Base-by-base conservation (phyloP, 2,888 invertebrate genomes). In the Philopedon plagiatum region DNA sequence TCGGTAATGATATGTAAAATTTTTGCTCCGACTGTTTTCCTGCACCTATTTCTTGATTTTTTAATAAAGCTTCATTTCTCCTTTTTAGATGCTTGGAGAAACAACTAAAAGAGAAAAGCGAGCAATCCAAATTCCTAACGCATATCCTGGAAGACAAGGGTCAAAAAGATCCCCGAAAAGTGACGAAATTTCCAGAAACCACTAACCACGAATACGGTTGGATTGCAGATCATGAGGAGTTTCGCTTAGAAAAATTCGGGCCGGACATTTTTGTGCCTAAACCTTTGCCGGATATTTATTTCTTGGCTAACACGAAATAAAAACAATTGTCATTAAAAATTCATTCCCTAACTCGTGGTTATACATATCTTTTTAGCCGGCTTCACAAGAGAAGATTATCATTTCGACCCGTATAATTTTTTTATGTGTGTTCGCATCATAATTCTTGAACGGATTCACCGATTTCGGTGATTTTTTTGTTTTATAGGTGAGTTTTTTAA, bases 191-290 rank as follows among this genome's bases (percentile, higher is more conserved):
- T 58, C 72, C 75, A 15, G 46, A 75, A 26, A 65, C 69, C 5
- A 73, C 68, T 18, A 75, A 73, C 23, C 69, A 73, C 54, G 72
- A 61, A 26, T 74, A 74, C 32, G 74, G 71, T 5, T 74, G 68
- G 74, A 21, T 71, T 4, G 67, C 62, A 7, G 41, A 11, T 23
- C 68, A 71, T 9, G 21, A 67, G n/a, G 65, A 64, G 21, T 71
- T 71, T 15, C 21, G 60, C 11, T 23, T 74, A n/a, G 65, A 74
- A 21, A 34, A 26, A 44, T 73, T 37, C 26, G 74, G 72, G 9
- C 29, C 68, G 2, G 74, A 74, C 37, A 64, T 72, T 26, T 74
- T 74, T 61, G n/a, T 41, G 26, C 13, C 71, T 5, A 13, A 46
- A 44, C 72, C 71, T 5, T 58, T 74, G 23, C 68, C 72, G n/a